Base-by-base conservation (phyloP, 2,797 vertebrate genomes). In the Urocyon cinereoargenteus region DNA sequence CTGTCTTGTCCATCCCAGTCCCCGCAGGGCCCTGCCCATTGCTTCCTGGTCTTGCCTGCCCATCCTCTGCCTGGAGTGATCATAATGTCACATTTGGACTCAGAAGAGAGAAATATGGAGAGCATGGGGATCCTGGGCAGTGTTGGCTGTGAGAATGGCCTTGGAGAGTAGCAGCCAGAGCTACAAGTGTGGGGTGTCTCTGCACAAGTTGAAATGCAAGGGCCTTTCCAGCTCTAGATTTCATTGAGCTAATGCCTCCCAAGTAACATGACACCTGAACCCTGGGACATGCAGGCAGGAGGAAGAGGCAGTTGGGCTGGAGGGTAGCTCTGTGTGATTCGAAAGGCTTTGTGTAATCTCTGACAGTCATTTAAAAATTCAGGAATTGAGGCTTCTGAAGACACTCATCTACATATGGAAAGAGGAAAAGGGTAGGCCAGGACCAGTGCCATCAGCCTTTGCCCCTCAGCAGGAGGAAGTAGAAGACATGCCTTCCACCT, bases 321-420 rank as follows among this genome's bases (percentile, higher is more conserved):
- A 75, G 18, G 34, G 16, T 5, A n/a, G 45, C 10, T 79, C 61
- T 66, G 3, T 28, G 28, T 15, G 6, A 62, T 59, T 81, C 9
- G 8, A 34, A 84, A 70, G 1, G 6, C 53, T 53, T 73, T 28
- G 4, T 3, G 0, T 21, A n/a, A 7, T 4, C 7, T 6, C 1
- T 0, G 1, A 22, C 3, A 1, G n/a, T 45, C 75, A 18, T 3
- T 61, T 49, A 66, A n/a, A 83, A 59, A 26, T 31, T 34, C 61
- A 55, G 62, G 14, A 57, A 57, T 9, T 28, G 40, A 49, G 85
- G 22, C 49, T 26, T 59, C 57, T 24, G 40, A 70, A 49, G 49
- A 72, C 8, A 1, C 62, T 40, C 0, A 0, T 28, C 34, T 26
- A n/a, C 0, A 0, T 1, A 3, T 0, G 9, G 0, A n/a, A n/a